Evolutionary conservation across 1,140 invertebrate species (phyloP).

Genomic region (Plectrocnemia conspersa): DNA sequence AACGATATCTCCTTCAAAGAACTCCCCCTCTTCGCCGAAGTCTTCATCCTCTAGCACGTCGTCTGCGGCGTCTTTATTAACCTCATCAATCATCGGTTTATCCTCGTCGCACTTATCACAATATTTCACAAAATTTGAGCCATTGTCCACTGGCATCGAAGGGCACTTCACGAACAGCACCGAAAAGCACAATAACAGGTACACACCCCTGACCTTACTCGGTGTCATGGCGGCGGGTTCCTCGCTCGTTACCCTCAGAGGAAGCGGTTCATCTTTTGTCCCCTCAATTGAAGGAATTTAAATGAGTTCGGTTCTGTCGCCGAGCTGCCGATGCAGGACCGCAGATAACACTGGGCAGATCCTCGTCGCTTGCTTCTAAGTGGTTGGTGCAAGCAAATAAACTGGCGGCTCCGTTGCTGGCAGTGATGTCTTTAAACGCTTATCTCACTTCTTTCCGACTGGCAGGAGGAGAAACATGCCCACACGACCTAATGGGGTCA

Average conservation of each 20-base stretch:
- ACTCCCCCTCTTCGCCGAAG: constrained; percentile 31
- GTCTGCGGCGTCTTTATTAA: constrained; percentile 7
- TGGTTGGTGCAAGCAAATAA: constrained; percentile 18
- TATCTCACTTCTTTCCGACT: constrained; percentile 7
- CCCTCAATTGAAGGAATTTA: constrained; percentile 7
- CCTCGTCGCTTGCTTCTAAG: neutral
- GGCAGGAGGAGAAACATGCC: constrained; percentile 18
- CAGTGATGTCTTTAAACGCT: constrained; percentile 18
- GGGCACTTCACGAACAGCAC: constrained; percentile 16
- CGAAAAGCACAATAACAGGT: constrained; percentile 14
- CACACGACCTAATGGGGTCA: constrained; percentile 27
- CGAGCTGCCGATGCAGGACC: neutral
- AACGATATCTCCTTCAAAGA: constrained; percentile 34
- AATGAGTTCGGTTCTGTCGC: constrained; percentile 2
- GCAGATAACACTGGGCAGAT: neutral
- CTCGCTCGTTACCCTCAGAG: no score
- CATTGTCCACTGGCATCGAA: constrained; percentile 21
- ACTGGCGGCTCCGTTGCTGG: constrained; percentile 18
- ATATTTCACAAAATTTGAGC: constrained; percentile 25
- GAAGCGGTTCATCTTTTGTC: neutral
- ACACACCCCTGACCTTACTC: neutral
- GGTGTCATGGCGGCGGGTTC: neutral
- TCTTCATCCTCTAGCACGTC: constrained; percentile 18
- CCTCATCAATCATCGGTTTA: constrained; percentile 31
- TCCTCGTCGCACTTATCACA: constrained; percentile 32